phyloP scores from a whole-genome alignment of 1,140 invertebrate species.

The Rhyacophila brunnea region DNA sequence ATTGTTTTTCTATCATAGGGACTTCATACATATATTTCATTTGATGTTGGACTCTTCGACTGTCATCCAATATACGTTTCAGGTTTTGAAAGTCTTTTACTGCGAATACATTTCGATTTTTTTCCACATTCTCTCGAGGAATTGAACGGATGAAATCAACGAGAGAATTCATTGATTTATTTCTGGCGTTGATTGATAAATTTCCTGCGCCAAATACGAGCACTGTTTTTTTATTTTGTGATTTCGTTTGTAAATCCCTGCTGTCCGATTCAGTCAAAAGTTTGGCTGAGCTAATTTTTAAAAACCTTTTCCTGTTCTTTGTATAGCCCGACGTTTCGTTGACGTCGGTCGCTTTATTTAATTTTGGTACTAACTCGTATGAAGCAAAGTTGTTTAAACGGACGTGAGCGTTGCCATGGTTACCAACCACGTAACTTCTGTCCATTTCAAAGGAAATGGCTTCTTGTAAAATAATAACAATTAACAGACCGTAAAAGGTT shows the following conservation, averaged over 20 bases:
- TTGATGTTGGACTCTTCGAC: not conserved
- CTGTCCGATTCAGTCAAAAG: not conserved
- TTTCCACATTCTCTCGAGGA: not conserved
- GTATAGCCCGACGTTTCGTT: not conserved
- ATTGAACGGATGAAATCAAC: not conserved
- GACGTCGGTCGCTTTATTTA: not conserved
- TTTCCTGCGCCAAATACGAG: not conserved
- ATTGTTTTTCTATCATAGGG: constrained; percentile 7
- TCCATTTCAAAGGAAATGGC: constrained; percentile 4
- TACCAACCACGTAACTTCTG: constrained; percentile 6
- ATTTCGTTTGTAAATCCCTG: not conserved
- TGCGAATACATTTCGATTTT: not conserved
- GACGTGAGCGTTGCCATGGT: constrained; percentile 10
- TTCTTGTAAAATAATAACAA: not conserved
- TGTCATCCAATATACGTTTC: not conserved
- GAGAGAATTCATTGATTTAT: not conserved
- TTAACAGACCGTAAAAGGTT: too few species aligned
- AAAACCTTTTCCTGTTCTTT: constrained; percentile 8
- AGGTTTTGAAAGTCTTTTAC: not conserved
- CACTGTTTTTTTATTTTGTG: not conserved
- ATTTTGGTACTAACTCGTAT: constrained; percentile 3
- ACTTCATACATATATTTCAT: constrained; percentile 17
- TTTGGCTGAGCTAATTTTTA: constrained; percentile 9
- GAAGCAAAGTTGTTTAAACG: not conserved
- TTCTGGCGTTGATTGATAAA: constrained; percentile 1